These are phyloP conservation scores for Halictus ligatus DNA, from an alignment of 2,888 invertebrate species.

Conservation along the genomic window DNA sequence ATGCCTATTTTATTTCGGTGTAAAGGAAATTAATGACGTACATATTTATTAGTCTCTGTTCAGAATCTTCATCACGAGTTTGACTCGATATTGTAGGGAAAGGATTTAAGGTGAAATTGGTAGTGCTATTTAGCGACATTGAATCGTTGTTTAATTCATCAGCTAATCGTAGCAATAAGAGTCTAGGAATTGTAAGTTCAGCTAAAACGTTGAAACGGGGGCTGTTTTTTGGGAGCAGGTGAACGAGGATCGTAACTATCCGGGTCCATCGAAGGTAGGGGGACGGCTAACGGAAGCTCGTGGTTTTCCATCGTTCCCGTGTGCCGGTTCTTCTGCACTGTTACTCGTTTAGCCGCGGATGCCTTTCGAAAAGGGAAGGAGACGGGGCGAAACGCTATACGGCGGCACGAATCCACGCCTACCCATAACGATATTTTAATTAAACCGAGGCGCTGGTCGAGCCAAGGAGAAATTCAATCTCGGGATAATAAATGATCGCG, in stretches of 20 bases:
- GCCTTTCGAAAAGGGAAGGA: slow-evolving; percentile 67
- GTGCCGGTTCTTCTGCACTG: slow-evolving; percentile 25
- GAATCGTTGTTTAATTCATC: not conserved
- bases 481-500: slow-evolving; percentile 84
- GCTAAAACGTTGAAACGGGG: not conserved
- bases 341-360: slow-evolving; percentile 54
- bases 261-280: slow-evolving; percentile 9
- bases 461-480: slow-evolving; percentile 84
- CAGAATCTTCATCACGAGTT: too few relatives aligned
- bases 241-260: not conserved
- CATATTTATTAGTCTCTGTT: too few relatives aligned
- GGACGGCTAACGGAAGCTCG: slow-evolving; percentile 63
- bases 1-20: too few relatives aligned
- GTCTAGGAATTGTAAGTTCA: not conserved
- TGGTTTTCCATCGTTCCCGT: slow-evolving; percentile 43
- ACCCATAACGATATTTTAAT: slow-evolving; percentile 85
- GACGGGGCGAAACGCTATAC: slow-evolving; percentile 72
- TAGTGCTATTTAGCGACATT: not conserved
- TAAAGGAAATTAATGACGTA: too few relatives aligned
- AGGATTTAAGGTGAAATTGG: not conserved
- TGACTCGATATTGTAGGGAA: too few relatives aligned
- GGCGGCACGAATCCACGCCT: slow-evolving; percentile 82
- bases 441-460: slow-evolving; percentile 81
- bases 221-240: not conserved
- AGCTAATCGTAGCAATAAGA: not conserved